These are phyloP conservation scores for Aplidium turbinatum DNA, from an alignment of 23 tunicate species.

Conservation along the genomic window DNA sequence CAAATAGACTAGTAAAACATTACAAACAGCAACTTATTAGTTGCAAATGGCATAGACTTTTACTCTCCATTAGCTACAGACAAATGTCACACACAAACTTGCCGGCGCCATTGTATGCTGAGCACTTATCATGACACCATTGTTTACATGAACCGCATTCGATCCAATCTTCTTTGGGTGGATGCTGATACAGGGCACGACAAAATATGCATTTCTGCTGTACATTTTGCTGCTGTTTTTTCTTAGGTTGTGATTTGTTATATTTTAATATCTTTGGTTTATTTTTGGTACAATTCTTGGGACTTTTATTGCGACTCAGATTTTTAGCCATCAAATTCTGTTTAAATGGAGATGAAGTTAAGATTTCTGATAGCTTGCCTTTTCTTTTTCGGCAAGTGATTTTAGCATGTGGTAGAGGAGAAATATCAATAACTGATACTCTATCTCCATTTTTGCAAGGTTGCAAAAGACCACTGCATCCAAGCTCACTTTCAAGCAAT, in stretches of 20 bases:
- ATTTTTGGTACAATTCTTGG: background rate
- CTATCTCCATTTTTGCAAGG: background rate
- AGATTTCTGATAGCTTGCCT: background rate
- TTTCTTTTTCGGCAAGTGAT: conserved; percentile 1
- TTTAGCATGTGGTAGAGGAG: conserved; percentile 19
- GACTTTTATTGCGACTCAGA: background rate
- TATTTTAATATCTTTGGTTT: no score
- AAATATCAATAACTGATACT: conserved; percentile 2
- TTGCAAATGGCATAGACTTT: background rate
- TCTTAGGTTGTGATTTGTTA: no score
- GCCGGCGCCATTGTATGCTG: background rate
- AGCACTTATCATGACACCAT: conserved; percentile 36
- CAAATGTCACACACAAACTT: conserved; percentile 19
- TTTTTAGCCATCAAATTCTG: conserved; percentile 7
- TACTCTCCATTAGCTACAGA: no score
- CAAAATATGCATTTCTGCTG: conserved; percentile 4
- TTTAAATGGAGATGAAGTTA: conserved; percentile 14
- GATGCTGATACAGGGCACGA: background rate
- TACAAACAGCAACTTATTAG: no score
- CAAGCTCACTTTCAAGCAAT: background rate
- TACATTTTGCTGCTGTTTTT: background rate
- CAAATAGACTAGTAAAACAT: no score
- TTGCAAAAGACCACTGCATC: background rate
- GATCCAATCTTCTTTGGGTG: conserved; percentile 32
- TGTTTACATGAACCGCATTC: conserved; percentile 11